Evolutionary conservation across 2,888 invertebrate species (phyloP), one percentile per base, ranked within the genome.

Genomic region (Phania funesta): DNA sequence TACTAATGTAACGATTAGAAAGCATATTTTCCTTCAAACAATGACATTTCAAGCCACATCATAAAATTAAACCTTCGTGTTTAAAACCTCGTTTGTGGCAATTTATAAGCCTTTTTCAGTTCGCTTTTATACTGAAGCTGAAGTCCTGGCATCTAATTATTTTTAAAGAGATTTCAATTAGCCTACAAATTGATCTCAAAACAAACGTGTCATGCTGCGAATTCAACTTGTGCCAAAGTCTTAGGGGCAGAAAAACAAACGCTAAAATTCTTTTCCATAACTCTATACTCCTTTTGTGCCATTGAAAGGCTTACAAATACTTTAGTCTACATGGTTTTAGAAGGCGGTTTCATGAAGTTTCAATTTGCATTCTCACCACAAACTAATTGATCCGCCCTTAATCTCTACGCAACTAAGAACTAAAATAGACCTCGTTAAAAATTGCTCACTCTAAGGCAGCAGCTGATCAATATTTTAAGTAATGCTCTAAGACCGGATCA

Each of bases 131-230:
- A 0, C 8, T 60, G 16, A 20, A 73, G 0, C 8, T 60, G 16
- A 20, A 73, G 60, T 77, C 26, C 24, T 44, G 24, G 76, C 80
- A 85, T 88, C 87, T 87, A 86, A 88, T 89, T 89, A 88, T 87
- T 75, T 88, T 89, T 87, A 87, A 89, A 89, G 85, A 88, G 89
- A 89, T 89, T 89, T 89, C 87, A 89, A 89, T 88, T 88, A 89
- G 87, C 86, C 85, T 86, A 85, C 88, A 89, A 89, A 89, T 89
- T 89, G 89, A 89, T 87, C 88, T 86, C 87, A 85, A 86, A 88
- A 89, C 89, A 89, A 89, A 70, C 54, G 78, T 70, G 62, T 68
- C 84, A 64, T 76, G 84, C 74, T 75, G 84, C 9, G 84, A 32
- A 56, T 65, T 70, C 67, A 68, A 74, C 74, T 80, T 62, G 35